These are phyloP conservation scores for Callithrix jacchus DNA, from an alignment of 2,113 vertebrate species.

Conservation along the genomic window DNA sequence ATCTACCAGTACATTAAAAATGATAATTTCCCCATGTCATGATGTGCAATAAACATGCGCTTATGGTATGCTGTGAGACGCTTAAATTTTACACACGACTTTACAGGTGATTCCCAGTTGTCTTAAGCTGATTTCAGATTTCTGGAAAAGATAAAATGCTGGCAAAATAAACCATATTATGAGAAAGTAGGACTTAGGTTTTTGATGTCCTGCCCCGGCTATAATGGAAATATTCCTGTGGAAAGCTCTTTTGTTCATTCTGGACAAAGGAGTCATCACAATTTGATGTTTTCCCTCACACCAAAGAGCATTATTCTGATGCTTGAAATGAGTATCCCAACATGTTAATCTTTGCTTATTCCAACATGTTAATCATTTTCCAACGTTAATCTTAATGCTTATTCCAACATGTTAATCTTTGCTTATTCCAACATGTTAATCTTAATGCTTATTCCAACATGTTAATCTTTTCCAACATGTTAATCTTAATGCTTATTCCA, in stretches of 20 bases:
- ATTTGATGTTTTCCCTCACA: neutral
- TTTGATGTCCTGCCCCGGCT: neutral
- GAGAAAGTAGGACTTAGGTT: neutral
- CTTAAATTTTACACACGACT: neutral
- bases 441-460: too few relatives aligned
- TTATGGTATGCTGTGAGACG: neutral
- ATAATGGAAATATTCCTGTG: neutral
- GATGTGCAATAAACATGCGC: neutral
- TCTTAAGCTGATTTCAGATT: neutral
- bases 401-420: too few relatives aligned
- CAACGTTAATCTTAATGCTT: too few relatives aligned
- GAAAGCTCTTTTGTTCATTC: neutral
- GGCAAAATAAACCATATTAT: neutral
- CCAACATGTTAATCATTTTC: too few relatives aligned
- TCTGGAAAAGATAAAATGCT: neutral
- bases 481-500: too few relatives aligned
- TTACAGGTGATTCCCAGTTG: neutral
- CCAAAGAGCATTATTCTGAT: neutral
- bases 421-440: too few relatives aligned
- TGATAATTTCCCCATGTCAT: neutral
- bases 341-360: too few relatives aligned
- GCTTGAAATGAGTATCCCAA: neutral
- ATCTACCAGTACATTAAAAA: neutral
- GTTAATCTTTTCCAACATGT: too few relatives aligned
- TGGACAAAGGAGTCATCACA: neutral